A percentile compares a stretch with the other conserved stretches of the same genome.
Conservation (phyloP, 1,140 invertebrate species). For the Brachystomella parvula region DNA sequence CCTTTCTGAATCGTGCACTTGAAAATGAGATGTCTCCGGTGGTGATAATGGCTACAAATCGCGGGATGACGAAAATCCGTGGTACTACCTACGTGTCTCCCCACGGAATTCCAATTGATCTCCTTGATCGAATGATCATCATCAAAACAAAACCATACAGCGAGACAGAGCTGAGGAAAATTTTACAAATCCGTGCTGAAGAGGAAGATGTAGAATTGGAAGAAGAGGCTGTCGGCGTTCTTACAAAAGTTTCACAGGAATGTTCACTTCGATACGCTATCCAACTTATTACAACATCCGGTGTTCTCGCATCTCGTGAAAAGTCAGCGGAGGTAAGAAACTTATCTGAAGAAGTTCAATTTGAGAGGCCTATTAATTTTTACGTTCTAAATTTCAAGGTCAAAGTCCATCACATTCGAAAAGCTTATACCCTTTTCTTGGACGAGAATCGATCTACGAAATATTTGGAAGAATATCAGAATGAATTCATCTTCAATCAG, state of each 20-base stretch:
- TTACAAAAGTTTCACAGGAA: conserved; percentile 86
- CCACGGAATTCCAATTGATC: conserved; percentile 93
- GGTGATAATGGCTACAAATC: conserved; percentile 98
- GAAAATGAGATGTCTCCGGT: conserved; percentile 96
- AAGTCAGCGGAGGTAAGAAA: conserved; percentile 68
- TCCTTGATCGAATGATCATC: conserved; percentile 92
- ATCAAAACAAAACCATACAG: conserved; percentile 82
- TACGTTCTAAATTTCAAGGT: conserved; percentile 47
- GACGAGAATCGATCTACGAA: conserved; percentile 88
- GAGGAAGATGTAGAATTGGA: conserved; percentile 96
- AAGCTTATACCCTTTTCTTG: conserved; percentile 87
- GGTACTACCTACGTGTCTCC: conserved; percentile 70
- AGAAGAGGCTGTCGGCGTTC: conserved; percentile 78
- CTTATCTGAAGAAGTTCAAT: background rate
- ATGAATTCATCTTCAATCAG: conserved; percentile 83
- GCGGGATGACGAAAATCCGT: conserved; percentile 90
- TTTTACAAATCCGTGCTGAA: conserved; percentile 76
- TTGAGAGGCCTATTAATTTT: background rate
- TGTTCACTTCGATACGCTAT: conserved; percentile 95
- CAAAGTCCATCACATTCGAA: conserved; percentile 82
- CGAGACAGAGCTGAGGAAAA: conserved; percentile 82
- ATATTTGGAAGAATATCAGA: conserved; percentile 90
- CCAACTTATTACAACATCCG: conserved; percentile 92
- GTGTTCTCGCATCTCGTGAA: conserved; percentile 69
- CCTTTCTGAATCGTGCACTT: conserved; percentile 89